Evolutionary conservation across 2,797 vertebrate species (phyloP), one percentile per base, ranked within the genome.

Genomic region (Astyanax mexicanus): DNA sequence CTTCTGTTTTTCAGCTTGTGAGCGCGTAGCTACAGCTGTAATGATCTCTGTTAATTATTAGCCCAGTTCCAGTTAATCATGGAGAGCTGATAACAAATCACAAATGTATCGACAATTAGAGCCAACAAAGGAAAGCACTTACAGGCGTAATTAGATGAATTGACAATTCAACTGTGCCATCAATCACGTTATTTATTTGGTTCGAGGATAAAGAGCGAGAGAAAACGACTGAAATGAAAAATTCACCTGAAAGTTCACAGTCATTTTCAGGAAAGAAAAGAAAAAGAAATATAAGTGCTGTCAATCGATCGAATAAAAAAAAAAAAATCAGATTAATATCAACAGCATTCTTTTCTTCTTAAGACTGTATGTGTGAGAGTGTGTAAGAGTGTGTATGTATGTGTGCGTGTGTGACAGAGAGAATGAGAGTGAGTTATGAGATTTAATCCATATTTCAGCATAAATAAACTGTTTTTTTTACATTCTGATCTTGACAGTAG

Each of bases 91-190:
- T 67, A 73, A 84, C 75, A 81, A 79, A 81, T 64, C 64, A 74
- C 64, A 58, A 60, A 75, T 62, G 32, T 76, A 75, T 83, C 79
- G 80, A 82, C 75, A 74, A 79, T 73, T 74, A 76, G 68, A 62
- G 67, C 73, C 74, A 52, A 82, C 81, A 81, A 79, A 79, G 77
- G 64, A 77, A 82, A 73, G 67, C 80, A 77, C 67, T 79, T 83
- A 80, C 67, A 67, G 72, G 57, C 68, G 37, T 78, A 77, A 85
- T 83, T 81, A 81, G 74, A 81, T 71, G 69, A 85, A 83, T 80
- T 82, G 77, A 74, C 79, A 79, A 65, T 75, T 80, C 64, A 80
- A 81, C 65, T 54, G 69, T 74, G 77, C 60, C 79, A 83, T 81
- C 77, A 83, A 80, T 83, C 80, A 78, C 54, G 55, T 66, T 75